Percentiles rank a stretch among this genome's conserved stretches.
phyloP scores from a whole-genome alignment of 1,140 invertebrate genomes.

The Oppia nitens region DNA sequence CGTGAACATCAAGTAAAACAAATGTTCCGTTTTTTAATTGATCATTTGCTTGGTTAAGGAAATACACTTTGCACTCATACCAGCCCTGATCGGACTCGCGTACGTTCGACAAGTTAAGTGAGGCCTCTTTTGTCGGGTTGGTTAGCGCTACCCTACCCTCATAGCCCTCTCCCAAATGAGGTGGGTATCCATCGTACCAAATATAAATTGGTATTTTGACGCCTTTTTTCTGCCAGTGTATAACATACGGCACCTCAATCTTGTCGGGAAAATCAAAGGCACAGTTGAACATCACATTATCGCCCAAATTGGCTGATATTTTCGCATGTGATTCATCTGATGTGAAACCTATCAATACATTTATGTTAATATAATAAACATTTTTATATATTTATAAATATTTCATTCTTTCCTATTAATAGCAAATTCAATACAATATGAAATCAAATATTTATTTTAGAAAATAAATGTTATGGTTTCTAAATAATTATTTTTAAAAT shows the following conservation, averaged over 20 bases:
- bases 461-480: no score
- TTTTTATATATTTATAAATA: no score
- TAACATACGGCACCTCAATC: constrained; percentile 54
- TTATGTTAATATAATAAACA: no score
- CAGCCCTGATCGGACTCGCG: constrained; percentile 81
- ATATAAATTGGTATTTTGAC: constrained; percentile 80
- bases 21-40: constrained; percentile 74
- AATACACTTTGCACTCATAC: constrained; percentile 93
- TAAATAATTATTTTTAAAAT: no score
- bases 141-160: constrained; percentile 64
- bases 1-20: constrained; percentile 90
- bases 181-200: constrained; percentile 91
- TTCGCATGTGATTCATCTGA: background rate
- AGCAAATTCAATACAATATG: no score
- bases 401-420: no score
- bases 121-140: constrained; percentile 50
- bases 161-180: constrained; percentile 78
- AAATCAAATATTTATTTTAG: no score
- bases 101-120: constrained; percentile 83
- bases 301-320: constrained; percentile 64
- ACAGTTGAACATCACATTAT: constrained; percentile 89
- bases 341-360: no score
- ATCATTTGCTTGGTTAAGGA: constrained; percentile 77
- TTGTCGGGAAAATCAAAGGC: constrained; percentile 68
- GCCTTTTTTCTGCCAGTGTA: constrained; percentile 89